Evolutionary conservation across 2,797 vertebrate genomes (phyloP).

Genomic region (Sternarchorhynchus goeldii): DNA sequence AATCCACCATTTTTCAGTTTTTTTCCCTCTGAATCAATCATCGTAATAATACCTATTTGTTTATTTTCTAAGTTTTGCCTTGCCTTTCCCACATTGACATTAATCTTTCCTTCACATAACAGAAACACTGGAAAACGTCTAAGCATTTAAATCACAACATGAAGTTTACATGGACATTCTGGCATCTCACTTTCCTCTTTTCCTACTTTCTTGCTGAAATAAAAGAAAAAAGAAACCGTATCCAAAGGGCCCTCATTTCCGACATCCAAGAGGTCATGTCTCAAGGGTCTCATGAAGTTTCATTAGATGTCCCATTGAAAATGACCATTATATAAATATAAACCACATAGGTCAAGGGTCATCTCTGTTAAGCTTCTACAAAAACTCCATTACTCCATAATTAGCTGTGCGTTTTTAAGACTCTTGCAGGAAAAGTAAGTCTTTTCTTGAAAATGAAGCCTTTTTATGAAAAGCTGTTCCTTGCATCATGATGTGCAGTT

Average conservation of each 20-base stretch:
- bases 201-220: not conserved
- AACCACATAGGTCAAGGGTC: slow-evolving; percentile 29
- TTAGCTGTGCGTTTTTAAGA: not conserved
- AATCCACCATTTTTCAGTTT: too few species aligned
- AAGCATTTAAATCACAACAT: not conserved
- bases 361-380: slow-evolving; percentile 34
- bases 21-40: too few species aligned
- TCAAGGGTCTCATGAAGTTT: slow-evolving; percentile 14
- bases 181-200: not conserved
- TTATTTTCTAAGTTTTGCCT: not conserved
- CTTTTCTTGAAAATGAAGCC: not conserved
- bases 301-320: not conserved
- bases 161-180: slow-evolving; percentile 15
- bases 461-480: not conserved
- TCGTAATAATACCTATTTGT: not conserved
- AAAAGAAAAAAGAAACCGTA: not conserved
- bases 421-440: not conserved
- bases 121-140: not conserved
- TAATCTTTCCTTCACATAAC: not conserved
- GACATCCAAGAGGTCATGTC: not conserved
- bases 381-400: slow-evolving; percentile 1
- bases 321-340: slow-evolving; percentile 19
- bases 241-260: not conserved
- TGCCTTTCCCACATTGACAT: not conserved
- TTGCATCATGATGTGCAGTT: not conserved